Conservation (phyloP, 2,113 vertebrate genomes). For the Lepus europaeus region DNA sequence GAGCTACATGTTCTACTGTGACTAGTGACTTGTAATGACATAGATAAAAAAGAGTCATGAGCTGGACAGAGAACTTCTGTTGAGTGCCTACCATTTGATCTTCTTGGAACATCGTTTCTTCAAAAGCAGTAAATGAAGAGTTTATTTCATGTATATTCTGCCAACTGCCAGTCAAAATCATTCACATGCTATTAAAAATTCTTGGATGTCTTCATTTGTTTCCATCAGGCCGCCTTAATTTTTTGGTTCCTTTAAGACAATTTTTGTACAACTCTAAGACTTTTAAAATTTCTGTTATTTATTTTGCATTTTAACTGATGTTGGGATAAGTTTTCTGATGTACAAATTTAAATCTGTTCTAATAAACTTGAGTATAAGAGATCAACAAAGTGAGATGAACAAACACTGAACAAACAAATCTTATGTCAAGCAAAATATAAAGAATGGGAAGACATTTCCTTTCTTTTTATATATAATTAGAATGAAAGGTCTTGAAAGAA, state of each 20-base stretch:
- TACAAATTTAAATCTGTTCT: not conserved
- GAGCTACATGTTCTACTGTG: not conserved
- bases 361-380: not conserved
- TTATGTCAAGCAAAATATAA: not conserved
- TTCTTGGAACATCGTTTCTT: not conserved
- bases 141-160: not conserved
- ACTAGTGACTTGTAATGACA: not conserved
- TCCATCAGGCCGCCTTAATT: conserved; percentile 6
- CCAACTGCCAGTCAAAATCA: not conserved
- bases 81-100: not conserved
- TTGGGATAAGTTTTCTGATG: conserved; percentile 12
- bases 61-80: not conserved
- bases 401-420: not conserved
- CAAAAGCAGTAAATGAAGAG: not conserved
- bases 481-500: conserved; percentile 25
- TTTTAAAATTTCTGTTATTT: not conserved
- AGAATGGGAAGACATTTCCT: not conserved
- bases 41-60: not conserved
- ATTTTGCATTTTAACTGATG: conserved; percentile 39
- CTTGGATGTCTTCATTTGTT: conserved; percentile 35
- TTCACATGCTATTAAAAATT: not conserved
- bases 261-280: not conserved
- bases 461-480: not conserved
- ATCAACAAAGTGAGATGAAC: not conserved
- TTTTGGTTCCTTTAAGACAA: conserved; percentile 14